Base-by-base conservation (phyloP, 1,140 invertebrate species). In the Drosophila ambigua region DNA sequence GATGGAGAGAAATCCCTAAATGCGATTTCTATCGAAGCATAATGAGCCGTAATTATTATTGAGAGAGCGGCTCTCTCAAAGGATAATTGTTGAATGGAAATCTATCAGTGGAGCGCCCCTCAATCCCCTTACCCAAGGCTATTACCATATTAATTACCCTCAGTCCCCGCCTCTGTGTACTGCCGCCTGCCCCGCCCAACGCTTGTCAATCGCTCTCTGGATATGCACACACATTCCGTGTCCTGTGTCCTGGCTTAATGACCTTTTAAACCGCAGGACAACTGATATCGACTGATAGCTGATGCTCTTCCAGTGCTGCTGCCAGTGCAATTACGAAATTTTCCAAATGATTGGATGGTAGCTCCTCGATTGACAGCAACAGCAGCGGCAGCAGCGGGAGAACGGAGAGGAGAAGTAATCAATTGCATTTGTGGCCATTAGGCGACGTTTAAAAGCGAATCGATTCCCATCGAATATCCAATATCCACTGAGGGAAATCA, bases 281-380 rank as follows among this genome's bases (percentile, higher is more conserved):
- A 11, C 35, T 35, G 43, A 13, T 72, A 65, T 72, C 53, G 43
- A 31, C 35, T 49, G 41, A 5, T 16, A 39, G 23, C 41, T 23
- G 11, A 2, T 23, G 5, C 53, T 23, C 43, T 72, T 65, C 44
- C 41, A 46, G 43, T 20, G 20, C 20, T 20, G 20, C 55, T 41
- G 43, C 55, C 44, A 46, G 23, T 58, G 55, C 61, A 77, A 74
- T 82, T 69, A 65, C 23, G 41, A 31, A 51, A 82, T 69, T 82
- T 82, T 69, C 63, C 53, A 75, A 66, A 52, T 49, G 43, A 83
- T 63, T 82, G 63, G 54, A 50, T 57, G 1, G 11, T 5, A 39
- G 11, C 11, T 13, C 35, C 11, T 39, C 35, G 54, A 44, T n/a
- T 50, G 65, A 48, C 43, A 39, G 20, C 31, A n/a, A 31, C 16